Conservation (phyloP, 2,797 vertebrate species). For the Gorsachius magnificus region DNA sequence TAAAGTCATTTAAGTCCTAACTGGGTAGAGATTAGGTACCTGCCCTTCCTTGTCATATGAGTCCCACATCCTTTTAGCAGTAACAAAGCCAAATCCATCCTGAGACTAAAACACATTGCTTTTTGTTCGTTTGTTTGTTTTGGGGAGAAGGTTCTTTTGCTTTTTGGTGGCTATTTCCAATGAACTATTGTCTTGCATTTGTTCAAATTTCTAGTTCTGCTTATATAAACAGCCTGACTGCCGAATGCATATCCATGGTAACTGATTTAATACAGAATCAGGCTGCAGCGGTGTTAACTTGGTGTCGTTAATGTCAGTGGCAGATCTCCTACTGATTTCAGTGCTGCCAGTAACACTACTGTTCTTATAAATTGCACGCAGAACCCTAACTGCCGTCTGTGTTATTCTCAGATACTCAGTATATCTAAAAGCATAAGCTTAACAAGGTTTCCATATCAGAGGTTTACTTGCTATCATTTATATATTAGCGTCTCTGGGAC, state of each 20-base stretch:
- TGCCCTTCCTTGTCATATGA: background rate
- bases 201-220: background rate
- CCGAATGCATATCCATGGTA: constrained; percentile 1
- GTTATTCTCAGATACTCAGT: background rate
- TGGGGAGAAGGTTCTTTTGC: background rate
- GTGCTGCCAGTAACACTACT: background rate
- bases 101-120: background rate
- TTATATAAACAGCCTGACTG: background rate
- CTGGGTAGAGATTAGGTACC: background rate
- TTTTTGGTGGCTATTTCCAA: background rate
- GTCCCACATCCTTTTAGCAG: background rate
- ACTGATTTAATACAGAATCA: background rate
- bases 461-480: background rate
- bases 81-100: background rate
- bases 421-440: background rate
- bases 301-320: background rate
- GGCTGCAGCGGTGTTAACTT: background rate
- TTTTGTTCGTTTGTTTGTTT: background rate
- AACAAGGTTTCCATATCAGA: background rate
- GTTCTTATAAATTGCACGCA: background rate
- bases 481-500: background rate
- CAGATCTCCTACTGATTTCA: background rate
- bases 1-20: background rate
- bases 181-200: background rate
- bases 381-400: background rate